Evolutionary conservation across 2,797 vertebrate genomes (phyloP), one percentile per base, ranked within the genome.

Genomic region (Peromyscus eremicus): DNA sequence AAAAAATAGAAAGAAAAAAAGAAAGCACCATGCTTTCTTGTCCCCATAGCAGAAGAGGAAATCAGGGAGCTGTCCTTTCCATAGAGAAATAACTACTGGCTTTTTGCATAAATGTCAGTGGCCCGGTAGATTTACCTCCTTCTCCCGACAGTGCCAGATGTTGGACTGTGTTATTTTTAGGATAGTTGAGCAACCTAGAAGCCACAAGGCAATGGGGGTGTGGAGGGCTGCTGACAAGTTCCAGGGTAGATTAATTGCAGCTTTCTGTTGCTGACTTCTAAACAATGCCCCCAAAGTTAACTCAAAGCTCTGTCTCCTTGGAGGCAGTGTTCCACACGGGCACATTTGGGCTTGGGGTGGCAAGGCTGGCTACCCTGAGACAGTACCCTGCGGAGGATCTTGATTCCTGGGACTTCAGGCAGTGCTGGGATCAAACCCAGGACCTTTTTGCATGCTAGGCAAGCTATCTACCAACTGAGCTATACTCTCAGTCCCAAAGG

Each of bases 141-240:
- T 76, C 46, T 85, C 94, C n/a, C 7, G 32, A 80, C 32, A 32
- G 76, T 17, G 43, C 77, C 95, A 94, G 92, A 89, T 75, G 90
- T 43, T 79, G 92, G 23, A 25, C 0, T 66, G 66, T 21, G 32
- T 37, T 80, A 96, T 94, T 94, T 89, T 95, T 89, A 92, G 92
- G 92, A 49, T 79, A 88, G n/a, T 12, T 55, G 85, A 93, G 88
- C 83, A 40, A 46, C 57, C 27, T 83, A 64, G 92, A 89, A 96
- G 92, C 70, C 90, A 46, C n/a, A 27, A 37, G 80, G 79, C 92
- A 89, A 17, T 66, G 57, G 27, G 1, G 2, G 27, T 2, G 55
- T 14, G 55, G 14, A 17, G 57, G 19, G 37, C 17, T 14, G 2
- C 1, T 84, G 88, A 95, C 75, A 89, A 87, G 19, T 64, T 55